Base-by-base conservation (phyloP, 1,140 invertebrate species). In the Macrosteles quadrilineatus region DNA sequence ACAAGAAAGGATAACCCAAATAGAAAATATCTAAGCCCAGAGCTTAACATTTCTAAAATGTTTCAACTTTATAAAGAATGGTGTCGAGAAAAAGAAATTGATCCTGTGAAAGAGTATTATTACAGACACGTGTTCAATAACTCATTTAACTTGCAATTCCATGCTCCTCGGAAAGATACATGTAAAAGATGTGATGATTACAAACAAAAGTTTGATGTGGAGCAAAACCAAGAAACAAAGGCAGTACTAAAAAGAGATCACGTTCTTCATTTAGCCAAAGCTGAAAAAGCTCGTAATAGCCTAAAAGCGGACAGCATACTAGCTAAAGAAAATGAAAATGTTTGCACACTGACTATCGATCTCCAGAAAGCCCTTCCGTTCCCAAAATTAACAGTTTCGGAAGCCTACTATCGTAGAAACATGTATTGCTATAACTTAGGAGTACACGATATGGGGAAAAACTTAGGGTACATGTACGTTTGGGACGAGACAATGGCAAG, bases 391-490 rank as follows among this genome's bases (percentile, higher is more conserved):
- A 62, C 72, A 23, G 53, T 64, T 25, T 55, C 67, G 47, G 55
- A 65, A 0, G 36, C 69, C 9, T 75, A 72, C 67, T 75, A 75
- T 32, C 21, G 40, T 2, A 32, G 71, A 36, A 72, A 75, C 30
- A 66, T 75, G 45, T 75, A 66, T 32, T 68, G 63, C n/a, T 74
- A 71, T 55, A 70, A 72, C 31, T 55, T 75, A 14, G 64, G 66
- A 19, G 65, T 75, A 31, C 71, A 74, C 59, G 63, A 75, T 29
- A 21, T 73, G 2, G 68, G 45, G 2, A 68, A 27, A 66, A 55
- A 68, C 67, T 31, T 14, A 9, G 74, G 36, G 23, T 67, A 47
- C 53, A 72, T 72, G 71, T 63, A 72, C 30, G 57, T 69, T 3
- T 69, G 71, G 71, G 67, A 71, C 29, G 67, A 72, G 36, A 69